These are phyloP conservation scores for Neolamprologus brichardi DNA, from an alignment of 2,113 vertebrate genomes.

Conservation along the genomic window DNA sequence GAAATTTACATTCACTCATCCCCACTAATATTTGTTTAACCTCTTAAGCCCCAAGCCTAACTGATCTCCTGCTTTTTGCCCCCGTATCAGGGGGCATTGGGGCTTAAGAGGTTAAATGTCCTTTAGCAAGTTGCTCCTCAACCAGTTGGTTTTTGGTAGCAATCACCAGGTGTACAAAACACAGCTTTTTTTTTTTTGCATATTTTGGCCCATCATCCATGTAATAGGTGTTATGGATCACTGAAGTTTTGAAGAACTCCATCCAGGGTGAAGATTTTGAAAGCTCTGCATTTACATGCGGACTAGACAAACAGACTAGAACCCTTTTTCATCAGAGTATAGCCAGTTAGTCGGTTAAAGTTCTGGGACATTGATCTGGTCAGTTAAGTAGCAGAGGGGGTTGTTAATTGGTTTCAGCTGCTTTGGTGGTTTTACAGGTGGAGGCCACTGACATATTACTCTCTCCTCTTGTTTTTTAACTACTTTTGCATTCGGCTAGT, in stretches of 20 bases:
- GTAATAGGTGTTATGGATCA: background rate
- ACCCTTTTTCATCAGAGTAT: background rate
- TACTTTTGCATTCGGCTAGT: background rate
- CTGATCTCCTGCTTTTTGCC: too few relatives aligned
- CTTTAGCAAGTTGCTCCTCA: background rate
- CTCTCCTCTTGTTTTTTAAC: background rate
- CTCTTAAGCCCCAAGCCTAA: too few relatives aligned
- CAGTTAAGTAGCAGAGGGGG: background rate
- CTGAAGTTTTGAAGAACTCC: background rate
- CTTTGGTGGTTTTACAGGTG: background rate
- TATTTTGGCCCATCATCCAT: background rate
- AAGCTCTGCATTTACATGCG: background rate
- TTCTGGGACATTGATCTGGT: background rate
- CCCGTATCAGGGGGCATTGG: too few relatives aligned
- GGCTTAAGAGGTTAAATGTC: background rate
- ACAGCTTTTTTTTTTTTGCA: accelerated
- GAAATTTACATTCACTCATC: background rate
- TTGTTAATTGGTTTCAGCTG: background rate
- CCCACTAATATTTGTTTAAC: background rate
- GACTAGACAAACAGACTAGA: background rate
- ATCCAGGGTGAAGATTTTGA: background rate
- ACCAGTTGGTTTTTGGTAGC: background rate
- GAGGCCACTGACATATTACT: background rate
- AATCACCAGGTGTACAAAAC: background rate
- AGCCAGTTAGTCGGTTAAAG: background rate